Evolutionary conservation across 1,140 invertebrate species (phyloP), one percentile per base, ranked within the genome.

Genomic region (Hylaeus volcanicus): DNA sequence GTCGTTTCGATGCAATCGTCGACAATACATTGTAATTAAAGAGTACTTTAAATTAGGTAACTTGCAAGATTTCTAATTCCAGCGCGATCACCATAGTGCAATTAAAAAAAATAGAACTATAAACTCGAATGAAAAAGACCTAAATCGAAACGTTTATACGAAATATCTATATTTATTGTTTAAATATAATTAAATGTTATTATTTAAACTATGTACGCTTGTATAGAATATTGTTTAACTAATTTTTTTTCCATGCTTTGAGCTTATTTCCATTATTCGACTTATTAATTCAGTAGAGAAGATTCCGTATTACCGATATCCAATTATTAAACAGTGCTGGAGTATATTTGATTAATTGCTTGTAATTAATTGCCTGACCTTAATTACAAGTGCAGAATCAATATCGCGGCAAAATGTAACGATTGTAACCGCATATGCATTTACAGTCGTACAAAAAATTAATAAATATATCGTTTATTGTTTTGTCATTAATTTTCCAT

Each of bases 341-440:
- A 15, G 51, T 63, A 12, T 37, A 12, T 61, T 63, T 43, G 15
- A 71, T 26, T 70, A 12, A 72, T 71, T 37, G 37, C 15, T 1
- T 41, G 39, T 51, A 51, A 77, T 77, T 70, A 77, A 77, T 70
- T 12, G n/a, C 12, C 37, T 26, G 14, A 8, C 65, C 65, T 70
- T 61, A 77, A 70, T 61, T 51, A 48, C 43, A 39, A 41, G 26
- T 39, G 64, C 5, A 9, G 5, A 68, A 69, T 58, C 15, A 37
- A 76, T 15, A 8, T 26, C 26, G 26, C 26, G 26, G 26, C 5
- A 60, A 51, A 76, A 69, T 45, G 48, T n/a, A 5, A 65, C 39
- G 26, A 5, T 37, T 41, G 9, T 66, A 45, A 75, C 2, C 12
- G 4, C n/a, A 9, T 65, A 53, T 53, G 39, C 1, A 41, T 5